These are phyloP conservation scores for Drosophila subpulchrella DNA, from an alignment of 1,140 invertebrate species.

Conservation along the genomic window DNA sequence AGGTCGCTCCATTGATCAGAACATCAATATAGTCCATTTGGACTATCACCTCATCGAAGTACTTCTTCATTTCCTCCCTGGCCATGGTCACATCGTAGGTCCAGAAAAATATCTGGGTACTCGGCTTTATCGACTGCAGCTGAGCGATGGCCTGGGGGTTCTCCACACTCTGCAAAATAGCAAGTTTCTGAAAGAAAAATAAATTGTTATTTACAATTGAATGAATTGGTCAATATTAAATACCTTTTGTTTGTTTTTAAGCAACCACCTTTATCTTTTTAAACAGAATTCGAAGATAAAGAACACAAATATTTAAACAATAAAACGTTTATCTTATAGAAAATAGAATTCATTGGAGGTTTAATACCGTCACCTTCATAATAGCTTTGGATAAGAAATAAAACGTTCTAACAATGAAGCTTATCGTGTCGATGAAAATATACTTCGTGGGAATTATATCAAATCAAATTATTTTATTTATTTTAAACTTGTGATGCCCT, in stretches of 20 bases:
- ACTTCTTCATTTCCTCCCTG: slow-evolving; percentile 73
- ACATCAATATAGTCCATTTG: slow-evolving; percentile 81
- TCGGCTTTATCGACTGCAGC: slow-evolving; percentile 68
- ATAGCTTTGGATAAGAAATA: not conserved
- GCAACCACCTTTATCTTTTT: too few species aligned
- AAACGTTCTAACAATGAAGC: not conserved
- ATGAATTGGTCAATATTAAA: not conserved
- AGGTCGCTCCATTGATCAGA: slow-evolving; percentile 71
- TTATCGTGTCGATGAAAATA: not conserved
- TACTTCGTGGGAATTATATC: not conserved
- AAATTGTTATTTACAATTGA: not conserved
- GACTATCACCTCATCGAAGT: slow-evolving; percentile 72
- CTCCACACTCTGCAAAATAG: slow-evolving; percentile 71
- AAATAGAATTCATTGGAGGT: not conserved
- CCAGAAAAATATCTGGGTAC: slow-evolving; percentile 77
- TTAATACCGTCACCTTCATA: not conserved
- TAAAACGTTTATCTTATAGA: not conserved
- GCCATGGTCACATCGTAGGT: slow-evolving; percentile 77
- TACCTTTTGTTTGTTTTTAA: not conserved
- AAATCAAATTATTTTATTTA: not conserved
- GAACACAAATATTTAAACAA: not conserved
- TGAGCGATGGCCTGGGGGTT: slow-evolving; percentile 72
- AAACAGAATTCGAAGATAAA: not conserved
- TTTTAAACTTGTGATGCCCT: not conserved
- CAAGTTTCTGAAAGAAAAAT: slow-evolving; percentile 60